Conservation (phyloP, 2,888 invertebrate genomes). For the Drosophila nigritarsus region DNA sequence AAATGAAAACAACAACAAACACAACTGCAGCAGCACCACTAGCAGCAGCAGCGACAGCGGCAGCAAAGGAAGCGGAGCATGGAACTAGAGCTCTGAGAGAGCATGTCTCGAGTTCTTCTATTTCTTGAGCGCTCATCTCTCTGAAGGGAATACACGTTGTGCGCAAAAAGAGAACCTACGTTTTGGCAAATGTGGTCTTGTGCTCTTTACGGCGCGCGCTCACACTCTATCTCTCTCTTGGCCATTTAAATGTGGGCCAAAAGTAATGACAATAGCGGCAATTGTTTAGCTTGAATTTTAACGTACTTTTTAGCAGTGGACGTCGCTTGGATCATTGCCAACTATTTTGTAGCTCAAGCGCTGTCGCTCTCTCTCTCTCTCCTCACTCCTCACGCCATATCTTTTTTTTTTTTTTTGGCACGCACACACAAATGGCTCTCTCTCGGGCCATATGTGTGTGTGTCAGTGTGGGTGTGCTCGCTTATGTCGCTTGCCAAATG, state of each 20-base stretch:
- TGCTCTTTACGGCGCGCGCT: slow-evolving; percentile 42
- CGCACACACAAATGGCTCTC: slow-evolving; percentile 33
- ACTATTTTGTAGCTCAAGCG: slow-evolving; percentile 21
- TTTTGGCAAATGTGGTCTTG: slow-evolving; percentile 10
- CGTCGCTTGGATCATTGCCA: slow-evolving; percentile 57
- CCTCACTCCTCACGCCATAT: neutral
- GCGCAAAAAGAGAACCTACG: slow-evolving; percentile 43
- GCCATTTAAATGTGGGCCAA: slow-evolving; percentile 73
- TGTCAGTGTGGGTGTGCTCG: slow-evolving; percentile 39
- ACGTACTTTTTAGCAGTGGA: slow-evolving; percentile 38
- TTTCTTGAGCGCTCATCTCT: slow-evolving; percentile 30
- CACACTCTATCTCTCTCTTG: slow-evolving; percentile 42
- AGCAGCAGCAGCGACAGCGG: slow-evolving; percentile 19
- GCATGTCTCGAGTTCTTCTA: slow-evolving; percentile 35
- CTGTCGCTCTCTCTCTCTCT: slow-evolving; percentile 24
- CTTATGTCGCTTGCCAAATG: slow-evolving; percentile 67
- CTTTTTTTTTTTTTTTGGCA: slow-evolving; percentile 11
- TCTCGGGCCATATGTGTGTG: slow-evolving; percentile 34
- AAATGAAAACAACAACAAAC: slow-evolving; percentile 28
- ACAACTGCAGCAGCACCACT: neutral
- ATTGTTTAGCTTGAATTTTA: slow-evolving; percentile 64
- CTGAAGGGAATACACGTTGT: slow-evolving; percentile 44
- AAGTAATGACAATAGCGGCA: slow-evolving; percentile 77
- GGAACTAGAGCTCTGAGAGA: slow-evolving; percentile 53
- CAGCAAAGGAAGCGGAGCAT: slow-evolving; percentile 66